Evolutionary conservation across 2,888 invertebrate genomes (phyloP), one percentile per base, ranked within the genome.

Genomic region (Mimumesa dahlbomi): DNA sequence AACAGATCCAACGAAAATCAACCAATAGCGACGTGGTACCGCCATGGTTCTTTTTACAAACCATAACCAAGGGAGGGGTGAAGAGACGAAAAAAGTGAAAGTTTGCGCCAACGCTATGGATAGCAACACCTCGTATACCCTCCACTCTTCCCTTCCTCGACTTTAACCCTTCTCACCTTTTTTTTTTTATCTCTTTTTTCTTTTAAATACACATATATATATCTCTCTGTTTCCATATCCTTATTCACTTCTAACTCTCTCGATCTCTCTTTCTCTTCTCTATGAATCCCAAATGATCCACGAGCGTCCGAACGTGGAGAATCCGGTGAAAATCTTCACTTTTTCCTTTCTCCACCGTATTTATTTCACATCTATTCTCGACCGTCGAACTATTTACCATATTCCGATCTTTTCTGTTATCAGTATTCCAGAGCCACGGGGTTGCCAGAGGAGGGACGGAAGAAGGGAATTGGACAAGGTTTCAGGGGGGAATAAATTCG

Each of bases 31-130:
- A 29, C 4, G 19, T 64, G 69, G 64, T 71, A 75, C 73, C 75
- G 79, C 75, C 75, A 80, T 80, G 56, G 75, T 49, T 58, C 65
- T 80, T 79, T 79, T 79, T 77, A 77, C 68, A 59, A 69, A 71
- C 56, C 66, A 11, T 2, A 18, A 18, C 45, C 7, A 64, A 45
- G 64, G 48, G 75, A 62, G 74, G 65, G 74, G 78, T 48, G 58
- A 66, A 67, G 81, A 78, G 82, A 78, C 76, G 86, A 83, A 86
- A 86, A 88, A 87, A 88, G 87, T 87, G 87, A 87, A 88, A 87
- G 87, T 86, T 85, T 81, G 73, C 77, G 77, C 79, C 72, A 79
- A 77, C 76, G 75, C 81, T 67, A 70, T 67, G 71, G 73, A 74
- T 69, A 70, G 75, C 68, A 62, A 75, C 77, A 77, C 73, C 79